Evolutionary conservation across 2,113 vertebrate genomes (phyloP).

Genomic region (Saccopteryx bilineata): DNA sequence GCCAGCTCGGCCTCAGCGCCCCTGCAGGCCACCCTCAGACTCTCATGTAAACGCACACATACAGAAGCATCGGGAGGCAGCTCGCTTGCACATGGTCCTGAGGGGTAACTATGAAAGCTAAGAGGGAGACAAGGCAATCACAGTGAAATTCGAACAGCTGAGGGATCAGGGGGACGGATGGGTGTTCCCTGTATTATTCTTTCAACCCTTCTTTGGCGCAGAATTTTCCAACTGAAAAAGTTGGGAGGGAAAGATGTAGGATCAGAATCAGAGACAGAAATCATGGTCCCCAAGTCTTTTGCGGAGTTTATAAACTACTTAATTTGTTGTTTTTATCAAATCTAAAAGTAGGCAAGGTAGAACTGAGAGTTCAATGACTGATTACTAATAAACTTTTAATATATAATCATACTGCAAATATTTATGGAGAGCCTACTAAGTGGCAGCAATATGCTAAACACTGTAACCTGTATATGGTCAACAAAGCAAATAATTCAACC

Average conservation of each 20-base stretch:
- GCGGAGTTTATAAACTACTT: background rate
- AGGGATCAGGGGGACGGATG: background rate
- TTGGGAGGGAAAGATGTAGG: background rate
- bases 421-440: background rate
- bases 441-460: background rate
- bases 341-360: background rate
- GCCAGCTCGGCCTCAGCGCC: background rate
- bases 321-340: background rate
- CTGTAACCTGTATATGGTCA: background rate
- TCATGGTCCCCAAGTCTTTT: background rate
- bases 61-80: background rate
- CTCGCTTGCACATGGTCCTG: background rate
- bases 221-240: conserved; percentile 16
- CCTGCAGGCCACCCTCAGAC: background rate
- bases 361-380: background rate
- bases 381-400: background rate
- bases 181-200: background rate
- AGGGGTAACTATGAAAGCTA: background rate
- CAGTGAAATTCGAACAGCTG: background rate
- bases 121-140: background rate
- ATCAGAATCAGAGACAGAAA: conserved; percentile 27
- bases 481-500: background rate
- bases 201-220: background rate
- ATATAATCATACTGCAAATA: background rate
- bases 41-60: background rate